phyloP scores from a whole-genome alignment of 2,797 vertebrate genomes.

The Chelonia mydas region DNA sequence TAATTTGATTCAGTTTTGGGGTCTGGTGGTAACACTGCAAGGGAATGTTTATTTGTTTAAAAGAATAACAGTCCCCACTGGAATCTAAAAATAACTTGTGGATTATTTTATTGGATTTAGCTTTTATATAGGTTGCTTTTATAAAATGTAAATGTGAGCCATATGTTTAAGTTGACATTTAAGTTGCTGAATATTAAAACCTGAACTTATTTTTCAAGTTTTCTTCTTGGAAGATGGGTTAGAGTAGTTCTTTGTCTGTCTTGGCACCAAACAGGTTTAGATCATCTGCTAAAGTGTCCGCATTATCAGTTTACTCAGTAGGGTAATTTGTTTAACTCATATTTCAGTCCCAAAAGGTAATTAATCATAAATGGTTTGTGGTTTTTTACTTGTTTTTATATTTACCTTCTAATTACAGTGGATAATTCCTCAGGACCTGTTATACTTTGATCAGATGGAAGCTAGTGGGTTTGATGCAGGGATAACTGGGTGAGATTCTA shows the following conservation, averaged over 20 bases:
- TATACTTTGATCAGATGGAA: neutral
- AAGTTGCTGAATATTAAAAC: neutral
- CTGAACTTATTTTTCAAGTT: conserved; percentile 41
- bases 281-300: conserved; percentile 51
- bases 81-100: neutral
- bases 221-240: conserved; percentile 45
- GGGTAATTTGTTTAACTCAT: conserved; percentile 71
- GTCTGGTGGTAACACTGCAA: neutral
- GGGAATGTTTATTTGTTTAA: neutral
- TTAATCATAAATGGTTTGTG: conserved; percentile 64
- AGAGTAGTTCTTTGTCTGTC: conserved; percentile 53
- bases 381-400: neutral
- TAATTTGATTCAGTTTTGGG: neutral
- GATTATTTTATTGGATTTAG: neutral
- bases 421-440: neutral
- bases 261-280: conserved; percentile 56
- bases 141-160: neutral
- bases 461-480: neutral
- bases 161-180: neutral
- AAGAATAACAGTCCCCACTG: neutral
- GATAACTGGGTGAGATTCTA: neutral
- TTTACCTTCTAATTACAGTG: neutral
- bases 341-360: conserved; percentile 63
- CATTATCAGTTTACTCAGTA: conserved; percentile 56
- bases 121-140: neutral